Evolutionary conservation across 2,797 vertebrate genomes (phyloP).

Genomic region (Lithobates pipiens): DNA sequence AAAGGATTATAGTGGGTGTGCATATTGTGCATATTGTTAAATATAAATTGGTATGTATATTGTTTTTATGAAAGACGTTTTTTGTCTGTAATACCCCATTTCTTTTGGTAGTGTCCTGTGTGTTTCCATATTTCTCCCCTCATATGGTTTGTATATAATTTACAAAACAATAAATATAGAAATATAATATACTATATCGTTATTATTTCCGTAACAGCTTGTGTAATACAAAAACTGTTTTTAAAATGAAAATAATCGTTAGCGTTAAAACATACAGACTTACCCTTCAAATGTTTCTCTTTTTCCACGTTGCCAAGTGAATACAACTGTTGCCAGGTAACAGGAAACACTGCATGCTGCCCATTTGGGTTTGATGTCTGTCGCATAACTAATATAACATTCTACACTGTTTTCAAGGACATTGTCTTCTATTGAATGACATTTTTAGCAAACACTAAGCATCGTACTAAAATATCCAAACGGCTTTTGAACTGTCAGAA

Average conservation of each 20-base stretch:
- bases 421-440: slow-evolving; percentile 54
- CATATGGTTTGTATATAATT: no score
- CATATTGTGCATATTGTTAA: no score
- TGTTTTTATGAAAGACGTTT: no score
- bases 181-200: no score
- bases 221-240: not conserved
- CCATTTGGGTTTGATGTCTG: slow-evolving; percentile 56
- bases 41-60: no score
- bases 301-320: slow-evolving; percentile 51
- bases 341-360: slow-evolving; percentile 50
- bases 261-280: slow-evolving; percentile 38
- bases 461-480: slow-evolving; percentile 37
- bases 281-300: slow-evolving; percentile 56
- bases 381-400: slow-evolving; percentile 57
- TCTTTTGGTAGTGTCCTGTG: no score
- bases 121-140: no score
- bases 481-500: not conserved
- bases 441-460: slow-evolving; percentile 39
- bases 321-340: slow-evolving; percentile 60
- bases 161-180: no score
- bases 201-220: no score
- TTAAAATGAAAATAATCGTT: not conserved
- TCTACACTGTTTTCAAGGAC: slow-evolving; percentile 58
- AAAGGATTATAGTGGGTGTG: no score
- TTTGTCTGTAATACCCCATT: no score